Evolutionary conservation across 2,888 invertebrate species (phyloP).

Genomic region (Amphipoea lucens): DNA sequence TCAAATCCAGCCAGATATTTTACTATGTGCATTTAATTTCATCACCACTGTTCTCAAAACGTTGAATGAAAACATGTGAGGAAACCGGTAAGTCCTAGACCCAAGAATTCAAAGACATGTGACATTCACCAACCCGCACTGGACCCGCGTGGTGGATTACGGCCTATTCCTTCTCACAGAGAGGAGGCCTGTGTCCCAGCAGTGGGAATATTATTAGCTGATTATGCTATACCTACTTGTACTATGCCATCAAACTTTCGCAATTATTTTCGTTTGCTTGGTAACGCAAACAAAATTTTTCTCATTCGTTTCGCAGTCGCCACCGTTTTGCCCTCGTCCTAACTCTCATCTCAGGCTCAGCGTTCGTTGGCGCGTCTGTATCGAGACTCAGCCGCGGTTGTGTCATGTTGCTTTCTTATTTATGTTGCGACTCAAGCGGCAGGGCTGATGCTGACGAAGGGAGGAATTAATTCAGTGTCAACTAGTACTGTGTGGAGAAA

Average conservation of each 20-base stretch:
- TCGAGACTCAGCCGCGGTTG: conserved; percentile 23
- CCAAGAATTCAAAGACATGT: too few relatives aligned
- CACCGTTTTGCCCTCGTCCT: background rate
- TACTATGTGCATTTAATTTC: background rate
- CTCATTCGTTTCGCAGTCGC: background rate
- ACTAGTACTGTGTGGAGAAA: background rate
- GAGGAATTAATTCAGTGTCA: conserved; percentile 21
- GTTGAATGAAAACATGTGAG: too few relatives aligned
- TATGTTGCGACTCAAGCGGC: conserved; percentile 19
- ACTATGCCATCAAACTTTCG: background rate
- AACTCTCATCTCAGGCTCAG: conserved; percentile 4
- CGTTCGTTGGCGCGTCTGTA: conserved; percentile 15
- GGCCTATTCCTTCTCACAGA: too few relatives aligned
- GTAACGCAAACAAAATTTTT: background rate
- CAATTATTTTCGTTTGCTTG: background rate
- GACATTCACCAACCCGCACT: too few relatives aligned
- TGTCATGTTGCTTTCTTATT: conserved; percentile 47
- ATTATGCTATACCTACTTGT: too few relatives aligned
- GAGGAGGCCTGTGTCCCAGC: too few relatives aligned
- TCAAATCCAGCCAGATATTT: background rate
- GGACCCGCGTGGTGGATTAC: too few relatives aligned
- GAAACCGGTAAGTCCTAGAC: too few relatives aligned
- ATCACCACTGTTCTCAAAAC: too few relatives aligned
- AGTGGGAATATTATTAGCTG: too few relatives aligned
- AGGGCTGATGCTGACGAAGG: conserved; percentile 25